Percentiles rank a stretch among this genome's conserved stretches.
Evolutionary conservation across 2,888 invertebrate genomes (phyloP).

Genomic region (Thymelicus lineola): DNA sequence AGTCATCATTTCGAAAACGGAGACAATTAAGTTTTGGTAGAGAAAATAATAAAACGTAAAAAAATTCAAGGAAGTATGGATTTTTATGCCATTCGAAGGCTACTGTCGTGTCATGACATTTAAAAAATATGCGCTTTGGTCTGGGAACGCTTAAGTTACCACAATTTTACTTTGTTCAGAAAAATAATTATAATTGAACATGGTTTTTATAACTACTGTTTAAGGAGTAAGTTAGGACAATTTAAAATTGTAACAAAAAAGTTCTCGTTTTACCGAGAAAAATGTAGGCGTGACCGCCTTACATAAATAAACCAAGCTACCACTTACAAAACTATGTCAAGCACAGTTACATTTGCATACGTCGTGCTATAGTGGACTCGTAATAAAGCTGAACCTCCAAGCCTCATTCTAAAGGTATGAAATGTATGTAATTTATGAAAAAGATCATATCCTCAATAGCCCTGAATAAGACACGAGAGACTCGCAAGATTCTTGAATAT

Average conservation of each 20-base stretch:
- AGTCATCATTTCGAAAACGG: no score
- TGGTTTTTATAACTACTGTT: no score
- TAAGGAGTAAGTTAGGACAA: no score
- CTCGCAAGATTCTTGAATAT: neutral
- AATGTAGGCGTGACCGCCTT: constrained; percentile 17
- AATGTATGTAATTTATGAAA: neutral
- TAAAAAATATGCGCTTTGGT: no score
- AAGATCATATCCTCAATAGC: neutral
- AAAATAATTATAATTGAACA: no score
- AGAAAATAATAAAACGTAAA: no score
- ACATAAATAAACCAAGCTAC: constrained; percentile 18
- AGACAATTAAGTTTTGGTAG: no score
- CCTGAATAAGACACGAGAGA: neutral
- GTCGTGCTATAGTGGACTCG: constrained; percentile 8
- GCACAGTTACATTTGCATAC: constrained; percentile 26
- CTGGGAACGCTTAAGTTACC: no score
- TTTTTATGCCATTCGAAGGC: no score
- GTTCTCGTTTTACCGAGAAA: constrained; percentile 18
- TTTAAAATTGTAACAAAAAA: neutral
- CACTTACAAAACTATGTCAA: constrained; percentile 26
- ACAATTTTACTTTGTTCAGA: no score
- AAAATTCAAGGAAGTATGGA: no score
- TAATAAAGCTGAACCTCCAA: neutral
- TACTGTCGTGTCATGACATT: no score
- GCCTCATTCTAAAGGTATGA: neutral